Evolutionary conservation across 2,113 vertebrate genomes (phyloP).

Genomic region (Perca schrenkii): DNA sequence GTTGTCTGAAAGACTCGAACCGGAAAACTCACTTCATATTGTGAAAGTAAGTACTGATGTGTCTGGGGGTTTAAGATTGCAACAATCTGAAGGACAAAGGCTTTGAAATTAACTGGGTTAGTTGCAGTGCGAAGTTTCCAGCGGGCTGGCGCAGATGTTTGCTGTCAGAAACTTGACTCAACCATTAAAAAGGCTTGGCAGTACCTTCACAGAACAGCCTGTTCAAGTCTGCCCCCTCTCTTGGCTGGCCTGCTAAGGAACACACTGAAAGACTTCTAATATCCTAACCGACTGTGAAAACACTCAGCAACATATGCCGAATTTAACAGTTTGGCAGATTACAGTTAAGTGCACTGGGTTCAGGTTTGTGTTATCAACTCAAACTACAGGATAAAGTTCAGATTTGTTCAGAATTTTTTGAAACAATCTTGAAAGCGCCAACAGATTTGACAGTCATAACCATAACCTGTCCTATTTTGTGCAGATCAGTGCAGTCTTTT

Average conservation of each 20-base stretch:
- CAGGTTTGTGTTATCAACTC: slow-evolving; percentile 13
- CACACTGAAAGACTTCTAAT: slow-evolving; percentile 50
- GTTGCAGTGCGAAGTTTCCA: slow-evolving; percentile 68
- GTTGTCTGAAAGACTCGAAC: not conserved
- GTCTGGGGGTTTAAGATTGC: slow-evolving; percentile 16
- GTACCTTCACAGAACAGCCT: slow-evolving; percentile 66
- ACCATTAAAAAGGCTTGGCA: slow-evolving; percentile 63
- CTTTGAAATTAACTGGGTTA: slow-evolving; percentile 46
- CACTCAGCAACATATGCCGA: slow-evolving; percentile 21
- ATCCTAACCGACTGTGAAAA: slow-evolving; percentile 50
- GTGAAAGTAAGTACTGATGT: not conserved
- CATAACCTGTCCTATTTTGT: not conserved
- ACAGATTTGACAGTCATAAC: not conserved
- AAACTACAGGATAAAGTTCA: slow-evolving; percentile 6
- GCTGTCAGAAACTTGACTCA: slow-evolving; percentile 71
- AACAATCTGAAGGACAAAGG: slow-evolving; percentile 37
- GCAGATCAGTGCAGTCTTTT: not conserved
- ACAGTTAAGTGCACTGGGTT: slow-evolving; percentile 27
- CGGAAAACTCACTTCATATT: not conserved
- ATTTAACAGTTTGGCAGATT: slow-evolving; percentile 29
- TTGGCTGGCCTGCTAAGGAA: slow-evolving; percentile 50
- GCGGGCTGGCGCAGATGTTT: slow-evolving; percentile 62
- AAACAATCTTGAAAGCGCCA: not conserved
- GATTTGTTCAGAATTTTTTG: not conserved
- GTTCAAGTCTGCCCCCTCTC: slow-evolving; percentile 59